Evolutionary conservation across 2,797 vertebrate species (phyloP).

Genomic region (Lophura swinhoii): DNA sequence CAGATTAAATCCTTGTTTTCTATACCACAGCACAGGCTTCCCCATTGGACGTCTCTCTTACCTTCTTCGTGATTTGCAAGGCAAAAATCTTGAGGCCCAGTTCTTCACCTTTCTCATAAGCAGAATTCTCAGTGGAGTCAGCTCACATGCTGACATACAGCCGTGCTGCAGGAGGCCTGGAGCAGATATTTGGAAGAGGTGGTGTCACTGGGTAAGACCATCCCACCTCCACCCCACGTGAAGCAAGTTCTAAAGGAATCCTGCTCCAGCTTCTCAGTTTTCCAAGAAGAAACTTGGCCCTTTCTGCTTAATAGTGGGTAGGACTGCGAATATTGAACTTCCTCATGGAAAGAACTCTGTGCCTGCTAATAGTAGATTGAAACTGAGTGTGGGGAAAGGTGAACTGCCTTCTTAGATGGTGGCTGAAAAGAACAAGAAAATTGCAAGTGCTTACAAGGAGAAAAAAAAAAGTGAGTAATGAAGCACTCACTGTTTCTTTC

Average conservation of each 20-base stretch:
- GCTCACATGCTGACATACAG: not conserved
- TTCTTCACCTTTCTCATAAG: not conserved
- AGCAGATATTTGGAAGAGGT: not conserved
- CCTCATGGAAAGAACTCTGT: not conserved
- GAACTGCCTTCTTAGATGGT: not conserved
- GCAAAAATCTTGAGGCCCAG: not conserved
- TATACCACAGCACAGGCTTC: not conserved
- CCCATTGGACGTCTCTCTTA: not conserved
- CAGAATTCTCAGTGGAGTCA: not conserved
- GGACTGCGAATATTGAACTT: slow-evolving; percentile 29
- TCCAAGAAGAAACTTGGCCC: slow-evolving; percentile 42
- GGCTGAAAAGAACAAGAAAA: not conserved
- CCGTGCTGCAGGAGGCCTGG: not conserved
- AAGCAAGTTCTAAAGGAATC: not conserved
- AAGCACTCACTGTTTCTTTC: not conserved
- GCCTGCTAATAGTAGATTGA: not conserved
- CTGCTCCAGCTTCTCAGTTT: not conserved
- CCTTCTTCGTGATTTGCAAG: not conserved
- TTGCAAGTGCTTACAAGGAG: not conserved
- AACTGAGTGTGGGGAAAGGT: not conserved
- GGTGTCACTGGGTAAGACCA: not conserved
- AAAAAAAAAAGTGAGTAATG: not conserved
- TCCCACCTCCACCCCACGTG: fast-evolving
- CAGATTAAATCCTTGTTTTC: not conserved
- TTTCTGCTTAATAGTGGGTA: not conserved